phyloP scores from a whole-genome alignment of 2,113 vertebrate genomes.

The Accipiter virgatus region DNA sequence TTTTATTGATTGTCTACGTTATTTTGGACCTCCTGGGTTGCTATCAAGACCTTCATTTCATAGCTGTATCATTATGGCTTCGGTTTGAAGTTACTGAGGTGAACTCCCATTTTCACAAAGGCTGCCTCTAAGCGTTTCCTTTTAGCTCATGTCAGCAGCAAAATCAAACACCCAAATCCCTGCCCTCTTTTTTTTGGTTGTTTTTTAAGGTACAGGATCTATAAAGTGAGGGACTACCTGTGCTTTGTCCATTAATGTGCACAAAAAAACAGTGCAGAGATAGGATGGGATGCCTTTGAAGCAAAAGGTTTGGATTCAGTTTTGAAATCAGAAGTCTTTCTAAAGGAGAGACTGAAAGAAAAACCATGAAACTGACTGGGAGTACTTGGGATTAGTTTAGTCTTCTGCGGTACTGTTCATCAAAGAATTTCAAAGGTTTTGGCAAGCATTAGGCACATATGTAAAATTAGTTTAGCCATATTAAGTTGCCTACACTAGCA shows the following conservation, averaged over 20 bases:
- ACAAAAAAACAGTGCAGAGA: background rate
- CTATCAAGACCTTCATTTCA: background rate
- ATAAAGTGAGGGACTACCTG: background rate
- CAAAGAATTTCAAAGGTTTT: background rate
- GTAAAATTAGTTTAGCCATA: background rate
- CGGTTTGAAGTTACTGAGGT: background rate
- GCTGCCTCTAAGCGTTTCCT: background rate
- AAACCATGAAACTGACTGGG: background rate
- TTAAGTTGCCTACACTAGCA: background rate
- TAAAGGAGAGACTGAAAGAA: background rate
- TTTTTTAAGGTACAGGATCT: background rate
- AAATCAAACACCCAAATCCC: background rate
- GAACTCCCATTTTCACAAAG: background rate
- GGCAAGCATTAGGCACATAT: background rate
- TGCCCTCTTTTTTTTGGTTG: background rate
- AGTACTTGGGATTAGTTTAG: background rate
- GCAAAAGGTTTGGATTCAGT: background rate
- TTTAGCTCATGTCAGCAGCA: background rate
- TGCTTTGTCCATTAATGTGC: background rate
- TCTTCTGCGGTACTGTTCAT: background rate
- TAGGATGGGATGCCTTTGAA: background rate
- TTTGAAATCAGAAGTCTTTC: background rate
- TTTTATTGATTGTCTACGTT: background rate
- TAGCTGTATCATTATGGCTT: background rate
- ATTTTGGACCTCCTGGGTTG: background rate